phyloP scores from a whole-genome alignment of 1,140 invertebrate genomes.

The Coptotermes formosanus region DNA sequence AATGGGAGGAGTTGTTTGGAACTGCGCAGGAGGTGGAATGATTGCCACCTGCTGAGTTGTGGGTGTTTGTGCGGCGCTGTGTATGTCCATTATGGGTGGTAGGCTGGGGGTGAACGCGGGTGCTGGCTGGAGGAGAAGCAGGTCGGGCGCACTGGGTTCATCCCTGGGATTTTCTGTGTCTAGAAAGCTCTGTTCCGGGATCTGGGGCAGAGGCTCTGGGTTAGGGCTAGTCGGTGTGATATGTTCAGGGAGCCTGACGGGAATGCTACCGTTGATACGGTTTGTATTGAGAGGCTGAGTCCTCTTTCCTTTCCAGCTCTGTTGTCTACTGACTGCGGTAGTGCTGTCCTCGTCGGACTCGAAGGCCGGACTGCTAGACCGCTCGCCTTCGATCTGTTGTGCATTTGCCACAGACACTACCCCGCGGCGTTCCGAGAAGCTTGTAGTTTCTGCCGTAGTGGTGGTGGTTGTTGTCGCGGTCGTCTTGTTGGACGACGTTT shows the following conservation, averaged over 20 bases:
- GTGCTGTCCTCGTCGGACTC: slow-evolving; percentile 90
- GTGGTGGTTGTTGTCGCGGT: slow-evolving; percentile 58
- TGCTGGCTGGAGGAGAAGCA: slow-evolving; percentile 9
- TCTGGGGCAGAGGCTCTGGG: slow-evolving; percentile 59
- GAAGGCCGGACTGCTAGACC: slow-evolving; percentile 92
- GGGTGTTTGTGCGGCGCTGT: slow-evolving; percentile 32
- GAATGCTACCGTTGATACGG: slow-evolving; percentile 54
- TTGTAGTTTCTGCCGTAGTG: slow-evolving; percentile 34
- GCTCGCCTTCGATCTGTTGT: slow-evolving; percentile 52
- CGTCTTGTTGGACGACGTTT: slow-evolving; percentile 58
- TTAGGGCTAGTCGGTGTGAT: slow-evolving; percentile 41
- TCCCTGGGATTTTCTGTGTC: slow-evolving; percentile 56
- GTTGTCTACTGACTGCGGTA: slow-evolving; percentile 40
- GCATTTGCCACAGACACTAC: slow-evolving; percentile 49
- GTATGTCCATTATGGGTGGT: slow-evolving; percentile 31
- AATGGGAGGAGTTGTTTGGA: slow-evolving; percentile 63
- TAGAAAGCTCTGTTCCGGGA: slow-evolving; percentile 62
- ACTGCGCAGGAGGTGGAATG: slow-evolving; percentile 71
- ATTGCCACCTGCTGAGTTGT: slow-evolving; percentile 45
- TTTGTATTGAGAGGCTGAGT: slow-evolving; percentile 57
- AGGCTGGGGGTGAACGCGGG: background rate
- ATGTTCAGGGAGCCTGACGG: slow-evolving; percentile 47
- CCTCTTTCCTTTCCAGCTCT: slow-evolving; percentile 51
- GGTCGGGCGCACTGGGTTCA: background rate
- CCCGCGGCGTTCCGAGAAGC: slow-evolving; percentile 25